Base-by-base conservation (phyloP, 2,113 vertebrate species). In the Corythornis cristatus region DNA sequence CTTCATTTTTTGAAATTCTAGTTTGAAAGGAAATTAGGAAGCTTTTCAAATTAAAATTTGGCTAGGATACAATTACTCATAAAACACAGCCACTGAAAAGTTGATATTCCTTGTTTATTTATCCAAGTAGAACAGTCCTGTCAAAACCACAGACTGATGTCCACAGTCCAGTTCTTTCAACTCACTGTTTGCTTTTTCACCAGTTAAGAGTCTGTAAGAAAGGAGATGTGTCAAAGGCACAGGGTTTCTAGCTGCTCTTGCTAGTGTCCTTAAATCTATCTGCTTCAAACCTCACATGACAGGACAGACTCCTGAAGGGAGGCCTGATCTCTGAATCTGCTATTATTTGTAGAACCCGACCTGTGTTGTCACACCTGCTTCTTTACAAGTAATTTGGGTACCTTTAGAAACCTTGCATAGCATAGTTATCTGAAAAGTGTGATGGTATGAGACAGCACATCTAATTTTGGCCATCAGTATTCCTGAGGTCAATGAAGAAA, bases 21-120 rank as follows among this genome's bases (percentile, higher is more conserved):
- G 43, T 94, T 82, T 93, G 82, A 68, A 83, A 91, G 75, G 72
- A 89, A 95, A 93, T 89, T 74, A 90, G 7, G 14, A 45, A 76
- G 67, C 75, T 92, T 87, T 90, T 92, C 48, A 85, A 74, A 91
- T 62, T 83, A 77, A 87, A 89, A 80, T 93, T 85, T 91, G 90
- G 64, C 91, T 60, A 43, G 56, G 37, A 56, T 57, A 37, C 37
- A 66, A 13, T 66, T 43, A 45, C 29, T 87, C 42, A 62, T 66
- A 77, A 89, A 95, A 80, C 17, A 43, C 13, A 31, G n/a, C 19
- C 20, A 48, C 42, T 46, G 56, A 51, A 61, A 79, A 79, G 37
- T 11, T 25, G 66, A 1, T 76, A 90, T 75, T 86, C 40, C 22
- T 91, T 80, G 42, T 85, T 94, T 91, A 58, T 72, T 89, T 82